A percentile compares a stretch with the other conserved stretches of the same genome.
These are phyloP conservation scores for Pseudopleuronectes americanus DNA, from an alignment of 2,797 vertebrate genomes.

Conservation along the genomic window DNA sequence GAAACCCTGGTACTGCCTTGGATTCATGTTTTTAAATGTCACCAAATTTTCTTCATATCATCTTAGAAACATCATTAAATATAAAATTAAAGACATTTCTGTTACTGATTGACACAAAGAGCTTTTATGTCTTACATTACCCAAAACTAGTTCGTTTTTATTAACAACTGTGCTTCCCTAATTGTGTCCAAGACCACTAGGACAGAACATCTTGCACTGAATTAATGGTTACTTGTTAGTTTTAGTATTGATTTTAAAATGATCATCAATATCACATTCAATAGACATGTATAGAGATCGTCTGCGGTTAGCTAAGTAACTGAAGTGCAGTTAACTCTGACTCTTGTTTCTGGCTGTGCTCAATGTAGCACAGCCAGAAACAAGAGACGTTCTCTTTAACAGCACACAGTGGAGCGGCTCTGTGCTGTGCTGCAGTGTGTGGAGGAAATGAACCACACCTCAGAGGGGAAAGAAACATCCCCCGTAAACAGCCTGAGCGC, in stretches of 20 bases:
- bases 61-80: background rate
- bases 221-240: background rate
- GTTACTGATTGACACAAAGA: too few relatives aligned
- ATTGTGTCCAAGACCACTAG: background rate
- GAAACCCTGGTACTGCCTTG: background rate
- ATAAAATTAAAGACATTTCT: too few relatives aligned
- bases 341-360: conserved; percentile 3
- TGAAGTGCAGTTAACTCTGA: too few relatives aligned
- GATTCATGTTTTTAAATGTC: too few relatives aligned
- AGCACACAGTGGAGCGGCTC: conserved; percentile 16
- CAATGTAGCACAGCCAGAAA: background rate
- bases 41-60: background rate
- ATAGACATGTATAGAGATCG: too few relatives aligned
- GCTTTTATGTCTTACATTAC: too few relatives aligned
- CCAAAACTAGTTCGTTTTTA: background rate
- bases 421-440: conserved; percentile 17
- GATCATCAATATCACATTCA: too few relatives aligned
- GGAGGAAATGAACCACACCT: conserved; percentile 62
- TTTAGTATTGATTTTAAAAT: background rate
- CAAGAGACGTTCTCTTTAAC: conserved; percentile 12
- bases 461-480: conserved; percentile 49
- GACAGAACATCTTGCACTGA: too few relatives aligned
- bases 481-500: conserved; percentile 48
- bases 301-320: too few relatives aligned
- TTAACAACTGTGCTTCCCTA: background rate